Evolutionary conservation across 2,797 vertebrate species (phyloP).

Genomic region (Tangara arthus): DNA sequence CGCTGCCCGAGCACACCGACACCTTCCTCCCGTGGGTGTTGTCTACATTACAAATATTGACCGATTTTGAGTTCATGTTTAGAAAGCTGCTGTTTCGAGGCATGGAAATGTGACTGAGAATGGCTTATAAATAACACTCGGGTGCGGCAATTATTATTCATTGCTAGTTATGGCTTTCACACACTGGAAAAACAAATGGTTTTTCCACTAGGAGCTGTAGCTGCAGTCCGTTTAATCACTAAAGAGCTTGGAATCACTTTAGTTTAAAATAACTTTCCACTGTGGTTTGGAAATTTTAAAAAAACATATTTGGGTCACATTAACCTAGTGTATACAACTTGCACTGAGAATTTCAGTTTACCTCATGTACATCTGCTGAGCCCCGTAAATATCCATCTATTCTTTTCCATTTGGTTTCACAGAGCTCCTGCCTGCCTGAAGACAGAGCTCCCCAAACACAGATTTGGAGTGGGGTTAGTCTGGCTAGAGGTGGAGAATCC

Average conservation of each 20-base stretch:
- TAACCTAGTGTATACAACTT: conserved; percentile 18
- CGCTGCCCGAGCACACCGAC: background rate
- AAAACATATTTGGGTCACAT: conserved; percentile 40
- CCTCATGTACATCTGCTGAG: background rate
- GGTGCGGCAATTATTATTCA: conserved; percentile 56
- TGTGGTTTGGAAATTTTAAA: conserved; percentile 35
- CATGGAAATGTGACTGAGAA: conserved; percentile 48
- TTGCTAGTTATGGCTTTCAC: conserved; percentile 59
- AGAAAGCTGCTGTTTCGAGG: conserved; percentile 43
- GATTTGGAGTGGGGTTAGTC: background rate
- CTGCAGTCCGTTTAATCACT: conserved; percentile 33
- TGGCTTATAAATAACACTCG: conserved; percentile 52
- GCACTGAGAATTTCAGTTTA: background rate
- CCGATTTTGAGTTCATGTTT: conserved; percentile 33
- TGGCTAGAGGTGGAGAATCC: background rate
- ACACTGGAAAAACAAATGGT: conserved; percentile 66
- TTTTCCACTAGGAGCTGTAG: conserved; percentile 56
- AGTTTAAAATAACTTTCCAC: conserved; percentile 61
- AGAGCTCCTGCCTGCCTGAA: background rate
- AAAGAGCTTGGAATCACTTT: conserved; percentile 41
- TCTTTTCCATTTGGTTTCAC: background rate
- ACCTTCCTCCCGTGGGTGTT: conserved; percentile 41
- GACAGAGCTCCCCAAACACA: background rate
- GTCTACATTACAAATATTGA: conserved; percentile 52
- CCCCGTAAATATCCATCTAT: background rate